These are phyloP conservation scores for Drosophila buzzatii DNA, from an alignment of 2,888 invertebrate genomes.

Conservation along the genomic window DNA sequence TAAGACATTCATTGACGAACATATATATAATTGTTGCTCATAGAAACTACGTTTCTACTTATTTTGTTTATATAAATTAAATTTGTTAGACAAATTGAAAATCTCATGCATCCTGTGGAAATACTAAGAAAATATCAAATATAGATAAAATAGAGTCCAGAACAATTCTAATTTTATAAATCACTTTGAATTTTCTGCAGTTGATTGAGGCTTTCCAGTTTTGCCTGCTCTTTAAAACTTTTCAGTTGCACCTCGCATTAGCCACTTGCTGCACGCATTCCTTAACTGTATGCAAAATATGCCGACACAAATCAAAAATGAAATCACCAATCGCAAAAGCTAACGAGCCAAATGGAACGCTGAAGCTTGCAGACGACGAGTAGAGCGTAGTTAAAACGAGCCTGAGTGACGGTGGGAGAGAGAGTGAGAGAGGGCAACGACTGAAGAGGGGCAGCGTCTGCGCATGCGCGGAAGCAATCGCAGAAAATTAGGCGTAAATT, in stretches of 20 bases:
- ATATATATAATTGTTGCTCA: no score
- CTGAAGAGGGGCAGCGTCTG: slow-evolving; percentile 48
- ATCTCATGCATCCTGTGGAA: no score
- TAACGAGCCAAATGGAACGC: slow-evolving; percentile 62
- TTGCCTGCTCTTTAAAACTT: slow-evolving; percentile 13
- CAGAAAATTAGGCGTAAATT: slow-evolving; percentile 71
- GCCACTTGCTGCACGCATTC: slow-evolving; percentile 63
- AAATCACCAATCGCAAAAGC: slow-evolving; percentile 65
- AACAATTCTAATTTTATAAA: neutral
- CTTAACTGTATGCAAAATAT: slow-evolving; percentile 73
- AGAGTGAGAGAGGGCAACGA: no score
- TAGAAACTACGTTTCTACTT: no score
- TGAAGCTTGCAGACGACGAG: neutral
- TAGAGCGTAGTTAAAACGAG: neutral
- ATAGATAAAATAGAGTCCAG: neutral
- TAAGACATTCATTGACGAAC: no score
- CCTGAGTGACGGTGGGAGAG: neutral
- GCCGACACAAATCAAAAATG: slow-evolving; percentile 77
- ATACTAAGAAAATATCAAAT: no score
- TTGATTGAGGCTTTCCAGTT: neutral
- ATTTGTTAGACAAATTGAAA: no score
- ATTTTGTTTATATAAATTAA: no score
- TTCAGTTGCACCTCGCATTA: slow-evolving; percentile 51
- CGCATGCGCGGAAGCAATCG: slow-evolving; percentile 67
- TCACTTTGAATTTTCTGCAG: neutral